Conservation (phyloP, 2,113 vertebrate species). For the Cyanocitta stelleri region DNA sequence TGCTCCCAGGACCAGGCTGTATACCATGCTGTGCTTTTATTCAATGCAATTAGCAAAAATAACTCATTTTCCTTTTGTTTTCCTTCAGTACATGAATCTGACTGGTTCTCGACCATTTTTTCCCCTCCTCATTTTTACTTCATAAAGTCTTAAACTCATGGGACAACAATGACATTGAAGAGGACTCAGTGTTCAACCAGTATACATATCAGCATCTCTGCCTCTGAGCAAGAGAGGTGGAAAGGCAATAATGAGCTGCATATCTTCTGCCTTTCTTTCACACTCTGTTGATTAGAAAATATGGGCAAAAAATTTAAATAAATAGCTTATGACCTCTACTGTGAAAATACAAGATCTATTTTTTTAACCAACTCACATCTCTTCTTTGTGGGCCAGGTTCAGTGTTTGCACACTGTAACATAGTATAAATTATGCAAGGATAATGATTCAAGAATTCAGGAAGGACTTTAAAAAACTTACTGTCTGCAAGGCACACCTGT, state of each 20-base stretch:
- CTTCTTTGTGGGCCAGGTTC: not conserved
- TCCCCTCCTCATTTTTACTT: not conserved
- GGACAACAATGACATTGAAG: not conserved
- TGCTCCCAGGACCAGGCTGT: not conserved
- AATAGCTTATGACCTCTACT: not conserved
- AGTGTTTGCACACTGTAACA: conserved; percentile 20
- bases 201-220: not conserved
- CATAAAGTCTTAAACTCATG: not conserved
- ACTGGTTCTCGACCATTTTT: not conserved
- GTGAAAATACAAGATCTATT: not conserved
- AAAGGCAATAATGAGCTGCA: not conserved
- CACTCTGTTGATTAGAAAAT: not conserved
- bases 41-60: not conserved
- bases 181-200: not conserved
- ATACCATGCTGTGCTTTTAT: not conserved
- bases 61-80: not conserved
- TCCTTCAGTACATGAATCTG: not conserved
- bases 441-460: conserved; percentile 52
- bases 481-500: conserved; percentile 55
- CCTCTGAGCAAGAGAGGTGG: not conserved
- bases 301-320: not conserved
- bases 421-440: conserved; percentile 48
- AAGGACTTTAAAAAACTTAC: conserved; percentile 51
- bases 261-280: not conserved
- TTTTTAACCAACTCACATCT: not conserved